A percentile compares a stretch with the other conserved stretches of the same genome.
phyloP scores from a whole-genome alignment of 2,888 invertebrate genomes.

The Syritta pipiens region DNA sequence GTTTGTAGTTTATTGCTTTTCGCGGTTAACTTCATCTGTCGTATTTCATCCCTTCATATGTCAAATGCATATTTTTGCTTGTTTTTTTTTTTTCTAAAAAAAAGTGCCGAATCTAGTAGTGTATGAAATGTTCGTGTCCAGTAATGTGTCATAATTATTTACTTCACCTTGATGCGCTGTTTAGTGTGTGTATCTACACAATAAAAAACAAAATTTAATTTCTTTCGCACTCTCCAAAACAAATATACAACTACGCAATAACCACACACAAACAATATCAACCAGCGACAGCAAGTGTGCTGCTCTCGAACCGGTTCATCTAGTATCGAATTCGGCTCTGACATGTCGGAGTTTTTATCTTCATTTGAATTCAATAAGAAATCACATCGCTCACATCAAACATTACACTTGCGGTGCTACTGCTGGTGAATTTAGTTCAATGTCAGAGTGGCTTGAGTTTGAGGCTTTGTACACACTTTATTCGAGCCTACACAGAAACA shows the following conservation, averaged over 20 bases:
- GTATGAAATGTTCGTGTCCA: too few relatives aligned
- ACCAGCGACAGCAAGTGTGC: conserved; percentile 41
- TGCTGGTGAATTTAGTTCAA: conserved; percentile 66
- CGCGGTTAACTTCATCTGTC: conserved; percentile 41
- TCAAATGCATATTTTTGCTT: too few relatives aligned
- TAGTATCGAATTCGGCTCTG: conserved; percentile 54
- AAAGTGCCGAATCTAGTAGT: too few relatives aligned
- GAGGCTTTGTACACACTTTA: conserved; percentile 20
- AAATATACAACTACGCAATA: conserved; percentile 49
- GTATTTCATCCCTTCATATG: conserved; percentile 32
- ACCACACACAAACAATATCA: conserved; percentile 24
- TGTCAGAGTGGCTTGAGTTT: conserved; percentile 60
- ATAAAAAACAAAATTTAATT: too few relatives aligned
- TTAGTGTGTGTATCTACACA: too few relatives aligned
- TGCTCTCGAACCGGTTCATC: conserved; percentile 51
- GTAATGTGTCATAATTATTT: too few relatives aligned
- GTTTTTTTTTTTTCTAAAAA: too few relatives aligned
- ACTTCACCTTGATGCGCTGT: conserved; percentile 46
- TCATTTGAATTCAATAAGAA: conserved; percentile 58
- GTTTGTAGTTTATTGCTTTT: conserved; percentile 27
- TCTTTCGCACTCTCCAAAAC: conserved; percentile 19
- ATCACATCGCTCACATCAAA: conserved; percentile 31
- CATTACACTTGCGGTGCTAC: conserved; percentile 28
- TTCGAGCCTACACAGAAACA: conserved; percentile 55
- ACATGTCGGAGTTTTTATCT: conserved; percentile 47